Base-by-base conservation (phyloP, 1,140 invertebrate species). In the Trichonephila clavata region DNA sequence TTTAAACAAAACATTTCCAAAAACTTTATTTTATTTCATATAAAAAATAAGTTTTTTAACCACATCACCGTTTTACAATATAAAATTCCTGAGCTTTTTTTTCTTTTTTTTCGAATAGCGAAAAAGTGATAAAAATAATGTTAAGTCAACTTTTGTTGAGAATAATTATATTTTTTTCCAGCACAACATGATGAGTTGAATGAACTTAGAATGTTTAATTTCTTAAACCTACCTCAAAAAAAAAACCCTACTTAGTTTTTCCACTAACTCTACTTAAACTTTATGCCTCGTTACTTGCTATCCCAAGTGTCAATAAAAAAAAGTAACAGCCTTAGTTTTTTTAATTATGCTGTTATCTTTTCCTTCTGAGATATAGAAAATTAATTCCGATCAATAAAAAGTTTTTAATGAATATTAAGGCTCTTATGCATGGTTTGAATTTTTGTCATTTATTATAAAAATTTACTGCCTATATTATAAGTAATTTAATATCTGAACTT, bases 251-350 rank as follows among this genome's bases (percentile, higher is more conserved):
- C 60, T 86, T 86, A 63, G 39, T 63, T 86, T 86, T 61, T 63
- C 60, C 60, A 32, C 84, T 61, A 86, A 86, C 84, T 61, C 27
- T 39, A 86, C 84, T 86, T 86, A 63, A 86, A 86, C 32, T 86
- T 20, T 63, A 20, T 59, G 60, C n/a, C 61, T 86, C 84, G 84
- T 86, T 86, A 86, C 57, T 59, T 63, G 84, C 13, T 10, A 61
- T 27, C 39, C 27, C n/a, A 63, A 61, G 57, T 59, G 59, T 61
- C 24, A 27, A 39, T 86, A 86, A 86, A 86, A 86, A 39, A 57
- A 86, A 86, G 63, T 86, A 63, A 27, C 13, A 7, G 50, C 43
- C 50, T 83, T 83, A 18, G 27, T 20, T 83, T 83, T 24, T 57
- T 16, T n/a, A 39, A 83, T 16, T 57, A 24, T 21, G 8, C 81